Base-by-base conservation (phyloP, 2,113 vertebrate genomes). In the Sterrhoptilus dennistouni region DNA sequence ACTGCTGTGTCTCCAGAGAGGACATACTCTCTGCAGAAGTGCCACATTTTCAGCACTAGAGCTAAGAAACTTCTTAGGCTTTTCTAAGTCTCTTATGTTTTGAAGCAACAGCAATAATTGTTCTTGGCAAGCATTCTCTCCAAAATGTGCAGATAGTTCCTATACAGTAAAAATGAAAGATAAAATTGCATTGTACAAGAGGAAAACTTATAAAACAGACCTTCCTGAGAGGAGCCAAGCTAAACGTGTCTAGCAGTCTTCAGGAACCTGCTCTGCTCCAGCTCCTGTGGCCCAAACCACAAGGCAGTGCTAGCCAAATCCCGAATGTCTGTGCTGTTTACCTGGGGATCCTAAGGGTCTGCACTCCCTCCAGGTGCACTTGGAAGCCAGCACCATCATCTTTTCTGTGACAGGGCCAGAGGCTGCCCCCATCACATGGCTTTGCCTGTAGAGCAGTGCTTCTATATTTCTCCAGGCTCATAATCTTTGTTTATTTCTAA, bases 121-220 rank as follows among this genome's bases (percentile, higher is more conserved):
- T 20, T 94, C 63, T 56, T 95, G 91, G 93, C 94, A 94, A 91
- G 19, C 36, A 7, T 33, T n/a, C 49, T 76, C 40, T 78, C 70
- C 60, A 89, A 93, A 94, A 94, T 54, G 81, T 92, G 74, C 44
- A 91, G 81, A 81, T 82, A 81, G 64, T 96, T 96, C 91, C 86
- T 94, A 78, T 93, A 85, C 60, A 76, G 77, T 92, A 87, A 93
- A 95, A 96, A 89, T 0, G 8, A 92, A 89, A 1, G 5, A 80
- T 74, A 84, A 78, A 89, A 80, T 50, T 85, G 61, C 14, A 59
- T 52, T 66, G 25, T 44, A 72, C 12, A n/a, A 78, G 52, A 68
- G 50, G 36, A 88, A 88, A 94, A 88, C 8, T 75, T 76, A 72
- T 42, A 93, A 95, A 97, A 45, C 91, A 94, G 92, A 87, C 45